phyloP scores from a whole-genome alignment of 2,113 vertebrate species.

The Trematomus loennbergii region DNA sequence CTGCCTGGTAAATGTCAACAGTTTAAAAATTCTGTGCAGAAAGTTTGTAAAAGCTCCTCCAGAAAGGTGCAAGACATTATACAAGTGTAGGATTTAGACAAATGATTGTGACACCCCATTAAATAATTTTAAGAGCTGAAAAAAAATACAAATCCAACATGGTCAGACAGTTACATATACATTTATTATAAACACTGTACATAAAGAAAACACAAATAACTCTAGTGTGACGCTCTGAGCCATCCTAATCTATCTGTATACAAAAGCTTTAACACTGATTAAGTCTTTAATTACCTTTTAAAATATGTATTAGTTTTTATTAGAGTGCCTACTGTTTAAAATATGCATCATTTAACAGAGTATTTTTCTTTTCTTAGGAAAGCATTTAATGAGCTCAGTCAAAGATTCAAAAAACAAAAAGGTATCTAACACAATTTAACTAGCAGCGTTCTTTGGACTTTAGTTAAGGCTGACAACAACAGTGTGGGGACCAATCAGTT shows the following conservation, averaged over 20 bases:
- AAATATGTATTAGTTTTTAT: background rate
- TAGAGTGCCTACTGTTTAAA: background rate
- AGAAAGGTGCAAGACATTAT: background rate
- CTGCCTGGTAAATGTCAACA: too few species aligned
- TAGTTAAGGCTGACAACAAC: constrained; percentile 3
- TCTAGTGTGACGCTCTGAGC: background rate
- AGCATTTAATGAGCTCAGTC: background rate
- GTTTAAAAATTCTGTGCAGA: too few species aligned
- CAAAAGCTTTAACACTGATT: constrained; percentile 33
- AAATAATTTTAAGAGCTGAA: background rate
- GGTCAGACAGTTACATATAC: constrained; percentile 2
- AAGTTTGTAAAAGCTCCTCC: background rate
- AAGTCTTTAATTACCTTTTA: constrained; percentile 3
- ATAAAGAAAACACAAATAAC: constrained; percentile 1
- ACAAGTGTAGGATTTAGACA: background rate
- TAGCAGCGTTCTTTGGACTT: constrained; percentile 10
- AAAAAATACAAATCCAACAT: background rate
- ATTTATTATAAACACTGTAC: constrained; percentile 72
- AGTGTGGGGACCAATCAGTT: constrained; percentile 33
- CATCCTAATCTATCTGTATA: background rate
- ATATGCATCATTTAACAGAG: background rate
- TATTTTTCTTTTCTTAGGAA: background rate
- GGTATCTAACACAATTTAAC: background rate
- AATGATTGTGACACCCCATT: background rate
- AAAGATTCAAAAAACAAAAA: background rate